phyloP scores from a whole-genome alignment of 2,888 invertebrate species.

The Xestia xanthographa region DNA sequence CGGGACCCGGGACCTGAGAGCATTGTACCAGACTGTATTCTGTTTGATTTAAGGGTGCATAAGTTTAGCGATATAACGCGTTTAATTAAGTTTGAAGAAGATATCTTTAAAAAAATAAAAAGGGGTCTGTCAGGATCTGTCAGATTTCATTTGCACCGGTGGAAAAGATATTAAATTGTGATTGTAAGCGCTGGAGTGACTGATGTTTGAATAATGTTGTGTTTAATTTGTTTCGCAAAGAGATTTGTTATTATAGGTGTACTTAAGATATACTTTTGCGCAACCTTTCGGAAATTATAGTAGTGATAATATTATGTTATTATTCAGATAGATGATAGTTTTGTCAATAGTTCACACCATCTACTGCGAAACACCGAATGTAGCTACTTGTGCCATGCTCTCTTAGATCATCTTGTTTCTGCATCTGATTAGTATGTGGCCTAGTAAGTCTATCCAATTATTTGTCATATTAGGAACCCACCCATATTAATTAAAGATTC shows the following conservation, averaged over 20 bases:
- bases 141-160: slow-evolving; percentile 43
- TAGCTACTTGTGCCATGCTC: neutral
- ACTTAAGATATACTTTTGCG: neutral
- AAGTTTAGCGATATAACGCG: slow-evolving; percentile 71
- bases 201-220: slow-evolving; percentile 50
- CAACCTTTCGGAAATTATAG: neutral
- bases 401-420: neutral
- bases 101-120: slow-evolving; percentile 54
- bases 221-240: slow-evolving; percentile 23
- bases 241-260: slow-evolving; percentile 19
- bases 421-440: neutral
- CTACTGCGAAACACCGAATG: neutral
- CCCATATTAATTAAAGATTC: neutral
- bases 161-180: slow-evolving; percentile 44
- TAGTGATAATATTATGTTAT: neutral
- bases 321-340: neutral
- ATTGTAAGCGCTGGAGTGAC: slow-evolving; percentile 43
- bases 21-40: slow-evolving; percentile 78
- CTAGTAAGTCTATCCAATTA: neutral
- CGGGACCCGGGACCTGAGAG: slow-evolving; percentile 69
- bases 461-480: neutral
- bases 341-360: neutral
- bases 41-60: slow-evolving; percentile 83
- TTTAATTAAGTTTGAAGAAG: slow-evolving; percentile 75
- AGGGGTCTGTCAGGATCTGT: slow-evolving; percentile 61